Conservation (phyloP, 2,797 vertebrate species). For the Myotis daubentonii region DNA sequence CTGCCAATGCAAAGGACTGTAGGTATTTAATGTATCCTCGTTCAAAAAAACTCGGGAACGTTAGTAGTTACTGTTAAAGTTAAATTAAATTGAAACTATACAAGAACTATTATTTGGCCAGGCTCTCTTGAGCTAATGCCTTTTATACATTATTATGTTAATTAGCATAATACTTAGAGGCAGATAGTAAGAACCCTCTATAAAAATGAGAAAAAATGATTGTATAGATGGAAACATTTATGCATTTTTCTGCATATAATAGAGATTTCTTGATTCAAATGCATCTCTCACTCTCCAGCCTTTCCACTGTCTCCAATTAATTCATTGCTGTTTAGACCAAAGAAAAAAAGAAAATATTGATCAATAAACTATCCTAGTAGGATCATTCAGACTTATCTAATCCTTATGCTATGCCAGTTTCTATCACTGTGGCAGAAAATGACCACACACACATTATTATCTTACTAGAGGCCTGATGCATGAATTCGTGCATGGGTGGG, state of each 20-base stretch:
- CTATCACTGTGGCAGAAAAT: background rate
- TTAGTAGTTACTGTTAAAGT: background rate
- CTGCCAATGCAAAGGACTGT: fast-evolving
- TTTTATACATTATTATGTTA: background rate
- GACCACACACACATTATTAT: background rate
- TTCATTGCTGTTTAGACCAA: background rate
- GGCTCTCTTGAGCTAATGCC: background rate
- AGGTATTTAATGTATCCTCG: background rate
- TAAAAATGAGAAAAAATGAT: background rate
- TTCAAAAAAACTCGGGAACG: background rate
- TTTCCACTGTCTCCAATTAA: background rate
- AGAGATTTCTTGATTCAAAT: background rate
- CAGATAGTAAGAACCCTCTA: background rate
- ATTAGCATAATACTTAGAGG: background rate
- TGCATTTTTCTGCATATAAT: background rate
- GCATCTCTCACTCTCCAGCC: background rate
- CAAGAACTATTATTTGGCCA: background rate
- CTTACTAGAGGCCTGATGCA: background rate
- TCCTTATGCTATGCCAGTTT: background rate
- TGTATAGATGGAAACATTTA: background rate
- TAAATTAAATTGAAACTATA: background rate
- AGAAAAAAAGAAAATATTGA: background rate
- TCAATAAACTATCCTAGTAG: background rate
- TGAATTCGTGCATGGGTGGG: too few relatives aligned
- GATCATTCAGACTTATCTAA: background rate